Percentiles rank a stretch among this genome's conserved stretches.
Conservation (phyloP, 2,113 vertebrate species). For the Perca fluviatilis region DNA sequence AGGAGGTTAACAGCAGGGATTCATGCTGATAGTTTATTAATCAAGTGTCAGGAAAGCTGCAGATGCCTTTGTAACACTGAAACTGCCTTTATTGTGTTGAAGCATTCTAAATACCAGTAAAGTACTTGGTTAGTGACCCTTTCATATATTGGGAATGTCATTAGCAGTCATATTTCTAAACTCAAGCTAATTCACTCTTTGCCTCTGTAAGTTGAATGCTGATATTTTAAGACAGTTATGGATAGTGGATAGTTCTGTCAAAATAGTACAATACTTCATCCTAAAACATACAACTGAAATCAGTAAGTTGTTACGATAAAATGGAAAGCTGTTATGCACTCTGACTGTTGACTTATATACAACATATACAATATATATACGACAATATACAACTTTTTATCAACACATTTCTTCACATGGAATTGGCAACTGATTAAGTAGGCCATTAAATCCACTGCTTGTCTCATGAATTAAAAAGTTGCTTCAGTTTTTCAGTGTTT, state of each 20-base stretch:
- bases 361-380: too few species aligned
- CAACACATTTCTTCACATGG: conserved; percentile 2
- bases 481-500: neutral
- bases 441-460: conserved; percentile 20
- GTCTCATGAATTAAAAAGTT: conserved; percentile 20
- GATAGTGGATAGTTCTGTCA: conserved; percentile 1
- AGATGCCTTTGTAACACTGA: conserved; percentile 15
- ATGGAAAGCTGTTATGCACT: conserved; percentile 3
- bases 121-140: neutral
- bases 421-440: conserved; percentile 30
- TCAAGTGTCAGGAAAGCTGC: conserved; percentile 36
- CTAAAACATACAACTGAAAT: conserved; percentile 27
- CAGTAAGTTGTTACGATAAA: conserved; percentile 20
- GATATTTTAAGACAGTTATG: neutral
- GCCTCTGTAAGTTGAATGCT: neutral
- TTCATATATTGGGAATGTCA: neutral
- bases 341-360: neutral
- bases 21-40: conserved; percentile 32
- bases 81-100: neutral
- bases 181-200: neutral
- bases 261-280: conserved; percentile 15
- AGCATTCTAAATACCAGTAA: neutral
- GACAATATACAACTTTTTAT: neutral
- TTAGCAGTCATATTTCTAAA: neutral
- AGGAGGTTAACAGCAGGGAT: conserved; percentile 31